Percentiles rank a stretch among this genome's conserved stretches.
Conservation (phyloP, 64 coral and sea anemone species). For the Dendronephthya gigantea region DNA sequence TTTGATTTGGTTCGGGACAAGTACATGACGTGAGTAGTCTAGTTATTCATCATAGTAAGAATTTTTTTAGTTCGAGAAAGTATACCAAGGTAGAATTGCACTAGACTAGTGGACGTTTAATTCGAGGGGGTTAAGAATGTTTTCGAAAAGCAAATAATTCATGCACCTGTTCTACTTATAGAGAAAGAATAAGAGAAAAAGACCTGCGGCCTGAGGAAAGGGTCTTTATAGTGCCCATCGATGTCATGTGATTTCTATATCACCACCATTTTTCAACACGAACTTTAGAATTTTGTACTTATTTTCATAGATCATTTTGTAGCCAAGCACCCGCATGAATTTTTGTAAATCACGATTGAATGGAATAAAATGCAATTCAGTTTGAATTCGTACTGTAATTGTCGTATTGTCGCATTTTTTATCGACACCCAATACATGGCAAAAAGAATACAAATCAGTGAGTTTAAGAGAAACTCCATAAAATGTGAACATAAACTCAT, state of each 20-base stretch:
- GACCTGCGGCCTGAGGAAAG: conserved; percentile 58
- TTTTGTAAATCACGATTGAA: neutral
- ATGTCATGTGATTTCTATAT: neutral
- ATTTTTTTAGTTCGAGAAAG: too few species aligned
- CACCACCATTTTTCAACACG: neutral
- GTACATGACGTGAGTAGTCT: conserved; percentile 91
- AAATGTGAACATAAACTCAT: too few species aligned
- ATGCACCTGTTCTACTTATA: too few species aligned
- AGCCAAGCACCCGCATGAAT: neutral
- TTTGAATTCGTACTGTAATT: neutral
- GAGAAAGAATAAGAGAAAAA: conserved; percentile 66
- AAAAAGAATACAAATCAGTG: too few species aligned
- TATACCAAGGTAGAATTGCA: too few species aligned
- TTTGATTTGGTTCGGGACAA: conserved; percentile 80
- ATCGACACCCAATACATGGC: too few species aligned
- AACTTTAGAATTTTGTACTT: neutral
- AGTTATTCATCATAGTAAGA: too few species aligned
- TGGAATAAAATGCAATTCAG: neutral
- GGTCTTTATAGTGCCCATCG: conserved; percentile 55
- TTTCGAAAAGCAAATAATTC: too few species aligned
- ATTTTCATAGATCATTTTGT: neutral
- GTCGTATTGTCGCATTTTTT: neutral
- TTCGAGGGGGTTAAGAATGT: too few species aligned
- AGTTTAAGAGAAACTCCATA: too few species aligned
- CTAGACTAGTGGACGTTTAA: neutral